Percentiles rank a stretch among this genome's conserved stretches.
These are phyloP conservation scores for Sesia bembeciformis DNA, from an alignment of 2,888 invertebrate species.

Conservation along the genomic window DNA sequence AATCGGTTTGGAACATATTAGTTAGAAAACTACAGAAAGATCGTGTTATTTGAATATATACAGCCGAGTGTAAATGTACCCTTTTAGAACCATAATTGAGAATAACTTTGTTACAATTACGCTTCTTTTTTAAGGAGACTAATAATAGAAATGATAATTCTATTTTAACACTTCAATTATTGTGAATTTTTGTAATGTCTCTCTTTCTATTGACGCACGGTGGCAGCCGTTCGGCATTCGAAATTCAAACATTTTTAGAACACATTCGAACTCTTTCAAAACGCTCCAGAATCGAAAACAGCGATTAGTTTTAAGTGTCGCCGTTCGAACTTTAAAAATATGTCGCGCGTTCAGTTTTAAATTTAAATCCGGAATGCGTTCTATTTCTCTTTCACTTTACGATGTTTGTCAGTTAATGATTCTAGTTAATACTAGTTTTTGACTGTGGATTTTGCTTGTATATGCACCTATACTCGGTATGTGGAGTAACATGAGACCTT, in stretches of 20 bases:
- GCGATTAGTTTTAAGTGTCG: conserved; percentile 71
- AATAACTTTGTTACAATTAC: too few relatives aligned
- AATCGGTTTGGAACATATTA: too few relatives aligned
- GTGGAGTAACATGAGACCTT: too few relatives aligned
- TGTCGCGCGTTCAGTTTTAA: conserved; percentile 67
- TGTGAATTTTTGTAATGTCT: too few relatives aligned
- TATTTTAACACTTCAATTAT: too few relatives aligned
- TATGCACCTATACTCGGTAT: too few relatives aligned
- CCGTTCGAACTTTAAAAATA: conserved; percentile 72
- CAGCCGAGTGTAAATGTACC: too few relatives aligned
- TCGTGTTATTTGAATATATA: too few relatives aligned
- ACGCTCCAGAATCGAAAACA: conserved; percentile 69
- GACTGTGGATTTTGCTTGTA: background rate
- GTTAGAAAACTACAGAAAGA: too few relatives aligned
- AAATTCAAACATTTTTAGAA: conserved; percentile 69
- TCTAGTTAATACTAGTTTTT: conserved; percentile 12
- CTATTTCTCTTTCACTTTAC: conserved; percentile 66
- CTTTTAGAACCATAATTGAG: too few relatives aligned
- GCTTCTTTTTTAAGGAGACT: too few relatives aligned
- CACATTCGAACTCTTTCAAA: conserved; percentile 64
- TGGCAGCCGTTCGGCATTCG: conserved; percentile 62
- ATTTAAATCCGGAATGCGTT: conserved; percentile 63
- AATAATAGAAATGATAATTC: too few relatives aligned
- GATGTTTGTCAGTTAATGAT: conserved; percentile 65
- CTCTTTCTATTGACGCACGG: conserved; percentile 37